phyloP scores from a whole-genome alignment of 2,113 vertebrate species.

The Mobula hypostoma region DNA sequence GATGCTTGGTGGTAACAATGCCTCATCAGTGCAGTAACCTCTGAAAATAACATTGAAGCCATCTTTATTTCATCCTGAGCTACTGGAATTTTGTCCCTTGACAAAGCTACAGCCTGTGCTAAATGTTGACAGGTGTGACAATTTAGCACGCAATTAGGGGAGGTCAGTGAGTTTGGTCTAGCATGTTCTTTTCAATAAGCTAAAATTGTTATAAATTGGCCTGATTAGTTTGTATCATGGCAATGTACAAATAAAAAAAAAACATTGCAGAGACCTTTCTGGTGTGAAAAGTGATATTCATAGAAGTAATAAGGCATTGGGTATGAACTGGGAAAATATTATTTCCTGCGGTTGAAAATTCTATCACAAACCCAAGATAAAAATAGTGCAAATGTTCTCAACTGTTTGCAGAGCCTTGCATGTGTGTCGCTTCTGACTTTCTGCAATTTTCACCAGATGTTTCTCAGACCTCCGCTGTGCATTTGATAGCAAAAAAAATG shows the following conservation, averaged over 20 bases:
- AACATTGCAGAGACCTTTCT: background rate
- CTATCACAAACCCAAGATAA: background rate
- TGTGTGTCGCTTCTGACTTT: background rate
- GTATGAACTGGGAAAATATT: background rate
- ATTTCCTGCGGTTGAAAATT: background rate
- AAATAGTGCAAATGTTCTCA: background rate
- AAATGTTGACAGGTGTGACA: background rate
- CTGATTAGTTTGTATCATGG: background rate
- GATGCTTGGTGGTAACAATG: background rate
- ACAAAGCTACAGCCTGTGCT: background rate
- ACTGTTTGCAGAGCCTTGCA: background rate
- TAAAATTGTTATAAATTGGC: conserved; percentile 13
- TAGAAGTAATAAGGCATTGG: background rate
- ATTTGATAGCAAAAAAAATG: background rate
- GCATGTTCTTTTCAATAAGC: conserved; percentile 10
- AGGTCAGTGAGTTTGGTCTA: background rate
- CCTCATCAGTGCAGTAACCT: background rate
- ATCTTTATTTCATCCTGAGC: background rate
- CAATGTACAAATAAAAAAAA: background rate
- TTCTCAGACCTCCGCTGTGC: background rate
- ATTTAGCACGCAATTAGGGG: background rate
- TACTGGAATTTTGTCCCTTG: background rate
- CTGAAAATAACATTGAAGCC: background rate
- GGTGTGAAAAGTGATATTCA: background rate
- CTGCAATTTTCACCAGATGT: background rate